Percentiles rank a stretch among this genome's conserved stretches.
Conservation (phyloP, 2,888 invertebrate genomes). For the Agrochola litura region DNA sequence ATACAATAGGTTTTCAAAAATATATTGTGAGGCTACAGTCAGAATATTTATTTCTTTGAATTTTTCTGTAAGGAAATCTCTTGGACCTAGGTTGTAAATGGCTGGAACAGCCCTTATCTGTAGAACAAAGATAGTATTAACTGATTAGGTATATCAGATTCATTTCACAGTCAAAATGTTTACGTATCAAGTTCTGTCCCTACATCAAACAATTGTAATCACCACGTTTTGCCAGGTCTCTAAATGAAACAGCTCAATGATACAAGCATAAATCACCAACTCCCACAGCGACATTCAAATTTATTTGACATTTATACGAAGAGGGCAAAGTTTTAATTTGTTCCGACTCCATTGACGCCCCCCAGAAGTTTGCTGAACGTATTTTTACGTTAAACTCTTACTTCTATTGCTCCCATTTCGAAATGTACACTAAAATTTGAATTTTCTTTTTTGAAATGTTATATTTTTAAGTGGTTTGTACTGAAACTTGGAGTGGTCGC, state of each 20-base stretch:
- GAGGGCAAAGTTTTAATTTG: constrained; percentile 69
- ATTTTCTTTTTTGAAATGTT: constrained; percentile 54
- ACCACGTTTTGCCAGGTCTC: constrained; percentile 30
- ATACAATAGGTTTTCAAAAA: too few relatives aligned
- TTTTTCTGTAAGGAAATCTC: too few relatives aligned
- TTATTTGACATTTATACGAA: constrained; percentile 69
- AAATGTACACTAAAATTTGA: constrained; percentile 58
- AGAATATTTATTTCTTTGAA: too few relatives aligned
- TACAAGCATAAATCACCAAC: constrained; percentile 64
- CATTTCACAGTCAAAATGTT: not conserved
- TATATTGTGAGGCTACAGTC: too few relatives aligned
- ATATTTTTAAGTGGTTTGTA: constrained; percentile 47
- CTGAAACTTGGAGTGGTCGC: constrained; percentile 13
- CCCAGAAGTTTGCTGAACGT: constrained; percentile 59
- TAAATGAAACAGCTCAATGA: constrained; percentile 60
- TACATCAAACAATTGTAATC: constrained; percentile 24
- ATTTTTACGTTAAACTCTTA: constrained; percentile 66
- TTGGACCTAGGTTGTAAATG: too few relatives aligned
- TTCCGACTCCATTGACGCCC: constrained; percentile 67
- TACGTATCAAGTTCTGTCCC: not conserved
- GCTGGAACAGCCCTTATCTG: too few relatives aligned
- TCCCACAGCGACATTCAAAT: constrained; percentile 65
- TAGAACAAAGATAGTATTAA: too few relatives aligned
- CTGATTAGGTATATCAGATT: not conserved
- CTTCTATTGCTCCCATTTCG: constrained; percentile 40